Evolutionary conservation across 2,113 vertebrate species (phyloP).

Genomic region (Alligator sinensis): DNA sequence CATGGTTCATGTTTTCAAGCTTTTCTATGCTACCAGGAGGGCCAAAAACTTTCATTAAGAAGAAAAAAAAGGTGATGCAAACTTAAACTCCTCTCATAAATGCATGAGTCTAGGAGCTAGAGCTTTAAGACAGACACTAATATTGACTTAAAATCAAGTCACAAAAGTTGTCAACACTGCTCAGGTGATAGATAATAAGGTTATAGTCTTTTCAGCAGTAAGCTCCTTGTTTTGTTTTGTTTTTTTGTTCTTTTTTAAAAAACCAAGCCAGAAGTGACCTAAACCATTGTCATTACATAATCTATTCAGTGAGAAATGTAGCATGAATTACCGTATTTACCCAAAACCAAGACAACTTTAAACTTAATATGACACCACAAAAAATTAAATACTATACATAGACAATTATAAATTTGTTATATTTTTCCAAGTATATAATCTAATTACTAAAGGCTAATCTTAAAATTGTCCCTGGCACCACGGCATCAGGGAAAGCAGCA

Average conservation of each 20-base stretch:
- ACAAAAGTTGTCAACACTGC: neutral
- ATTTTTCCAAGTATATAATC: no score
- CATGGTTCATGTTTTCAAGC: no score
- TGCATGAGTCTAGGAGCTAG: neutral
- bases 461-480: no score
- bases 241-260: neutral
- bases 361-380: no score
- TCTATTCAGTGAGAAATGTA: neutral
- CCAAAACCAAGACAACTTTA: no score
- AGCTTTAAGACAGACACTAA: accelerated
- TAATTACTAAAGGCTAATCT: no score
- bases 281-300: neutral
- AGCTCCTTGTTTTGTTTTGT: neutral
- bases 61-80: neutral
- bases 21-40: neutral
- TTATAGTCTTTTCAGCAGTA: neutral
- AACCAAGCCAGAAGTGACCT: neutral
- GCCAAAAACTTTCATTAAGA: neutral
- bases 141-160: neutral
- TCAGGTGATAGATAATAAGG: neutral
- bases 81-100: neutral
- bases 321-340: neutral
- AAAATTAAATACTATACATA: no score
- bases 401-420: no score
- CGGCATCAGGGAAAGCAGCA: no score